Evolutionary conservation across 2,888 invertebrate species (phyloP).

Genomic region (Macrostomum cliftonense): DNA sequence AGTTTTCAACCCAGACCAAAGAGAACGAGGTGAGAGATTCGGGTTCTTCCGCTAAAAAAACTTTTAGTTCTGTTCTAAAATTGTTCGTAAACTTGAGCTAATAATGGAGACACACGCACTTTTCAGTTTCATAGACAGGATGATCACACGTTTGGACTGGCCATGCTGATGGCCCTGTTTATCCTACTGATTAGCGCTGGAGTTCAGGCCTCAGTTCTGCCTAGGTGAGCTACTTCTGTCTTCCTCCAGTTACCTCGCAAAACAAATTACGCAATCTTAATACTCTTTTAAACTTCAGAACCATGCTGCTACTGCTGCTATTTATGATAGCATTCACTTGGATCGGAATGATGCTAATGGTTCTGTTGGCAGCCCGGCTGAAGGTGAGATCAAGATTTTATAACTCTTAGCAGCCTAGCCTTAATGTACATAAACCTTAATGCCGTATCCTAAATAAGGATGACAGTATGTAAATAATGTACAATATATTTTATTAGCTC

Average conservation of each 20-base stretch:
- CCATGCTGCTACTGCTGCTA: constrained; percentile 59
- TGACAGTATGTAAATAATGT: too few species aligned
- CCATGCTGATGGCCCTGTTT: constrained; percentile 52
- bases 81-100: too few species aligned
- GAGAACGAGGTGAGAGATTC: constrained; percentile 52
- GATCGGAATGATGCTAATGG: constrained; percentile 65
- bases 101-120: too few species aligned
- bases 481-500: too few species aligned
- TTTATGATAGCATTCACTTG: constrained; percentile 74
- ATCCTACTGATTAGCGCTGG: constrained; percentile 56
- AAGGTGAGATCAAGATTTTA: constrained; percentile 21
- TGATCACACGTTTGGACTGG: constrained; percentile 47
- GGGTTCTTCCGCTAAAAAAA: too few species aligned
- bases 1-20: constrained; percentile 63
- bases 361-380: constrained; percentile 60
- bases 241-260: too few species aligned
- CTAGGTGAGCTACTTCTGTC: constrained; percentile 41
- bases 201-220: constrained; percentile 59
- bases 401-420: too few species aligned
- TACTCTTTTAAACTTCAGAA: constrained; percentile 32
- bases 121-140: not conserved
- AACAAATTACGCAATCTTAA: too few species aligned
- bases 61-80: too few species aligned
- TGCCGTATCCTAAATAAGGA: too few species aligned
- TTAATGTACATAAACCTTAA: too few species aligned